Evolutionary conservation across 1,140 invertebrate species (phyloP), one percentile per base, ranked within the genome.

Genomic region (Cataglyphis hispanica): DNA sequence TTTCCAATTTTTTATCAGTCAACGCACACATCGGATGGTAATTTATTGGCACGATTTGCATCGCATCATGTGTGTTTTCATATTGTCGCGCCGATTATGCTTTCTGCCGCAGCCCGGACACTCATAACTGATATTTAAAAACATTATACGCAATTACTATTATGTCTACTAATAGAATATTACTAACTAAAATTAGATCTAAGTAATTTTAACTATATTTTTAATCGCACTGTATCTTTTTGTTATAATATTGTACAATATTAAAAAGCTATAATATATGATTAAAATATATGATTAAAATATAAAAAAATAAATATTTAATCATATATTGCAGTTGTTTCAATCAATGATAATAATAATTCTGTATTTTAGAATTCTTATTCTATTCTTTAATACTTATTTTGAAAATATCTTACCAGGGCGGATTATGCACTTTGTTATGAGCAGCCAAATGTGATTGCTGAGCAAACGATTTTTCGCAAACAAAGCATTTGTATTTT

Each of bases 21-120:
- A 8, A 40, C 7, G 37, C 37, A 6, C 37, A 40, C 37, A 40
- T 25, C 25, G n/a, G 7, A n/a, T 27, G 58, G 22, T 22, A 1
- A 37, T 22, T 64, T 34, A n/a, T 37, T 43, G 8, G 10, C 40
- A 92, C 4, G 31, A 7, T 37, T 88, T 84, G 37, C 92, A 93
- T 5, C 90, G 85, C 83, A 90, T 93, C 4, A 91, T 91, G 19
- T 94, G 92, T 19, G 91, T 90, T 58, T 93, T 93, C 92, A 94
- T 93, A 70, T 94, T 94, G 53, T 94, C 93, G 1, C 90, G 90
- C 6, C 92, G 89, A 88, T 94, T 94, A 53, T 93, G 93, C 13
- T 87, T 50, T 69, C 87, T 91, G 16, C 87, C 34, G 63, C 93
- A 94, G 16, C 90, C 91, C 13, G 91, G 90, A 66, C 92, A 94